Evolutionary conservation across 2,113 vertebrate species (phyloP), one percentile per base, ranked within the genome.

Genomic region (rat (Rattus norvegicus)): DNA sequence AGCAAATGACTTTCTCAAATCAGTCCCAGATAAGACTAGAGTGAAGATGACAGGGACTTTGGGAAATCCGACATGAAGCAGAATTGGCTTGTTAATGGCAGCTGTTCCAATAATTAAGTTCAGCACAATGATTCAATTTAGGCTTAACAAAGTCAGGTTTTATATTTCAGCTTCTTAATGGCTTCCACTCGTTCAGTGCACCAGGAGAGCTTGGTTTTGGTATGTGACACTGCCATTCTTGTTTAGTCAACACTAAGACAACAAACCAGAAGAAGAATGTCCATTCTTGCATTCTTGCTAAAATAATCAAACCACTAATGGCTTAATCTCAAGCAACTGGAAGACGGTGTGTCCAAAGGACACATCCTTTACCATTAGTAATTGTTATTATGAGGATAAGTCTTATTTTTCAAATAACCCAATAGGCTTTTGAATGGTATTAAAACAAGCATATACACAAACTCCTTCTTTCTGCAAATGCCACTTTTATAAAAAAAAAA

Each of bases 71-170:
- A 43, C 39, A 20, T 22, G 76, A 91, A 54, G 69, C 36, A 90
- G 36, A 85, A 75, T 75, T 10, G 20, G 17, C 77, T 97, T 22
- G 59, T 94, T 91, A 94, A 92, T 49, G 70, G 70, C 90, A 94
- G 92, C 97, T 92, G 95, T 97, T 95, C 90, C 92, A 88, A 92
- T 87, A 93, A 76, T 95, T 88, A 94, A 93, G 47, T 77, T 91
- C 88, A 94, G 81, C 84, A 83, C 92, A 81, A 63, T 94, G 93
- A 93, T 92, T 96, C 76, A 91, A 88, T 94, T 97, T 96, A 83
- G 73, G 7, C 87, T 61, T 26, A 91, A 96, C 61, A n/a, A 92
- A 95, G 47, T 92, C 85, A 70, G 36, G 33, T 91, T 94, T 97
- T 96, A 85, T 36, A 61, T 97, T 95, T 91, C 90, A 94, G 67